Evolutionary conservation across 2,797 vertebrate genomes (phyloP).

Genomic region (Potorous gilbertii): DNA sequence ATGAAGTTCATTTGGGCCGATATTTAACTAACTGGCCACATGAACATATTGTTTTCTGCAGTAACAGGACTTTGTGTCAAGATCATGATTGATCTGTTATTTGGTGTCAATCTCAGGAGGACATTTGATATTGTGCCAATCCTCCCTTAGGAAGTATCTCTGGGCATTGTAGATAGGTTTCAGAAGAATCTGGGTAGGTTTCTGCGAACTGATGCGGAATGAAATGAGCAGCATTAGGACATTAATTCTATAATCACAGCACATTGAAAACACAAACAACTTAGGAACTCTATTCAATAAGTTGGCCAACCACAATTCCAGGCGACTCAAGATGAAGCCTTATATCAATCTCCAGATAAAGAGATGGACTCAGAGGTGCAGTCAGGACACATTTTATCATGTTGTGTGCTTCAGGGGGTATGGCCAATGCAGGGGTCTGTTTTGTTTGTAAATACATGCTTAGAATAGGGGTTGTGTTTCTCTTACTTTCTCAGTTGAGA

Average conservation of each 20-base stretch:
- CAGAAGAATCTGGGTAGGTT: not conserved
- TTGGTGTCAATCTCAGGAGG: conserved; percentile 44
- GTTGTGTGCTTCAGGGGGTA: not conserved
- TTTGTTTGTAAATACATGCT: not conserved
- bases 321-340: not conserved
- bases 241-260: not conserved
- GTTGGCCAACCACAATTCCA: not conserved
- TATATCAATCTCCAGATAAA: not conserved
- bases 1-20: conserved; percentile 32
- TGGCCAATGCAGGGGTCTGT: not conserved
- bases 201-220: not conserved
- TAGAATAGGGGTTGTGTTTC: not conserved
- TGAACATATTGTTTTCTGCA: conserved; percentile 31
- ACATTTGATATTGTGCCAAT: conserved; percentile 34
- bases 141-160: conserved; percentile 53
- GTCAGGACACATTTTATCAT: not conserved
- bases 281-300: not conserved
- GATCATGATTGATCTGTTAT: conserved; percentile 14
- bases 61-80: conserved; percentile 19
- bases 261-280: not conserved
- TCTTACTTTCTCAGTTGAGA: not conserved
- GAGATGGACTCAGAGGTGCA: not conserved
- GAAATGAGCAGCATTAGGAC: not conserved
- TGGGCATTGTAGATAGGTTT: conserved; percentile 6
- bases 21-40: not conserved